phyloP scores from a whole-genome alignment of 2,113 vertebrate species.

The Perca schrenkii region DNA sequence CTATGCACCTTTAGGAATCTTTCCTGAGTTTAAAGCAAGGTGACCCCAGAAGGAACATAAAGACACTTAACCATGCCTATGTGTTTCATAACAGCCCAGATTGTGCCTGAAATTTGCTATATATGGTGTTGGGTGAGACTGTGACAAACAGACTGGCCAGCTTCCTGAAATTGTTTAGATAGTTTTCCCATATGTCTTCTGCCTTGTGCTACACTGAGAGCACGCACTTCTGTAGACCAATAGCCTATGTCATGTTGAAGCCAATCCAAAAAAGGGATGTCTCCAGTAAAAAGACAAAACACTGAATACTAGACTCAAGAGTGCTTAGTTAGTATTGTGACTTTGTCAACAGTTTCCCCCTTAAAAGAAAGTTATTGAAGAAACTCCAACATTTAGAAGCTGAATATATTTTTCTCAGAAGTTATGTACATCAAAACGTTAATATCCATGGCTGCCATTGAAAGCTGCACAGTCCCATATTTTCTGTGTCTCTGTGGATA shows the following conservation, averaged over 20 bases:
- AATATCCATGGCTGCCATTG: conserved; percentile 4
- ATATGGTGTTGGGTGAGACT: conserved; percentile 68
- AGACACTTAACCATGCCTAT: conserved; percentile 44
- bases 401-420: not conserved
- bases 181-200: conserved; percentile 69
- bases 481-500: conserved; percentile 10
- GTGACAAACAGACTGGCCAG: conserved; percentile 59
- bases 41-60: conserved; percentile 36
- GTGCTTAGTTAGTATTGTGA: not conserved
- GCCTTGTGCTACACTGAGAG: conserved; percentile 40
- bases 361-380: not conserved
- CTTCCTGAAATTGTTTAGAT: conserved; percentile 77
- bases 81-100: conserved; percentile 50
- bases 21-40: conserved; percentile 13
- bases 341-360: not conserved
- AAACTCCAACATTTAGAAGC: not conserved
- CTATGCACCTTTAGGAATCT: conserved; percentile 23
- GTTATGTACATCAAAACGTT: not conserved
- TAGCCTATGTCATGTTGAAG: conserved; percentile 33
- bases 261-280: conserved; percentile 62
- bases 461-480: not conserved
- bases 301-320: not conserved
- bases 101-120: conserved; percentile 71
- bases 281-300: conserved; percentile 18
- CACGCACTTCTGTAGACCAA: conserved; percentile 48